Conservation (phyloP, 2,888 invertebrate genomes). For the Parnassius orleans region DNA sequence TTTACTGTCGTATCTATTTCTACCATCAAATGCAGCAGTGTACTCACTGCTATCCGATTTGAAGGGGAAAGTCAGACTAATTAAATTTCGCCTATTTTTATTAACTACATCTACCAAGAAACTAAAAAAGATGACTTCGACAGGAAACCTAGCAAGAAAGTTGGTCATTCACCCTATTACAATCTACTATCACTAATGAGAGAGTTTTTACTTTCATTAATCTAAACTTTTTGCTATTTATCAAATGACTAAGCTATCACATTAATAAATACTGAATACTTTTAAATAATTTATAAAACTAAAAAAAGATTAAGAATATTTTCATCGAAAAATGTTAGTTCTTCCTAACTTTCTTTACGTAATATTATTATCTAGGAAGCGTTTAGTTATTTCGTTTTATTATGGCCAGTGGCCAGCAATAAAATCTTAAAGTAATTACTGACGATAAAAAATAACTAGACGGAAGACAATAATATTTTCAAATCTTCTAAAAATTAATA, state of each 20-base stretch:
- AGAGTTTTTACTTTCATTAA: slow-evolving; percentile 21
- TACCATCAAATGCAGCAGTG: too few relatives aligned
- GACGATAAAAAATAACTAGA: not conserved
- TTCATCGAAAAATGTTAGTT: not conserved
- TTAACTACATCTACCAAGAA: not conserved
- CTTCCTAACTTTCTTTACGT: not conserved
- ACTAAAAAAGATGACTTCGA: slow-evolving; percentile 9
- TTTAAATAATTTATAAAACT: too few relatives aligned
- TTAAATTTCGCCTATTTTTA: too few relatives aligned
- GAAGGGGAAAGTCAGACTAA: too few relatives aligned
- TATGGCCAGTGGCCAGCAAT: slow-evolving; percentile 2
- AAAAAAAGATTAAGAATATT: too few relatives aligned
- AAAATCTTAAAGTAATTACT: slow-evolving; percentile 4
- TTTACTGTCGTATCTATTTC: too few relatives aligned
- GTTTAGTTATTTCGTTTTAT: not conserved
- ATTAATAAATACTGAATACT: not conserved
- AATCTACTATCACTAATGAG: slow-evolving; percentile 10
- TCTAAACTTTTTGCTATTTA: not conserved
- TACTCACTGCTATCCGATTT: too few relatives aligned
- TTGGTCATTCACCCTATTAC: slow-evolving; percentile 13
- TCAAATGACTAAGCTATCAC: not conserved
- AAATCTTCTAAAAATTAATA: too few relatives aligned
- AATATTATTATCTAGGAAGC: slow-evolving; percentile 9
- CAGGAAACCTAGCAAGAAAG: slow-evolving; percentile 8
- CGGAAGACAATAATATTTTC: too few relatives aligned